These are phyloP conservation scores for Osmerus mordax DNA, from an alignment of 2,113 vertebrate species.

Conservation along the genomic window DNA sequence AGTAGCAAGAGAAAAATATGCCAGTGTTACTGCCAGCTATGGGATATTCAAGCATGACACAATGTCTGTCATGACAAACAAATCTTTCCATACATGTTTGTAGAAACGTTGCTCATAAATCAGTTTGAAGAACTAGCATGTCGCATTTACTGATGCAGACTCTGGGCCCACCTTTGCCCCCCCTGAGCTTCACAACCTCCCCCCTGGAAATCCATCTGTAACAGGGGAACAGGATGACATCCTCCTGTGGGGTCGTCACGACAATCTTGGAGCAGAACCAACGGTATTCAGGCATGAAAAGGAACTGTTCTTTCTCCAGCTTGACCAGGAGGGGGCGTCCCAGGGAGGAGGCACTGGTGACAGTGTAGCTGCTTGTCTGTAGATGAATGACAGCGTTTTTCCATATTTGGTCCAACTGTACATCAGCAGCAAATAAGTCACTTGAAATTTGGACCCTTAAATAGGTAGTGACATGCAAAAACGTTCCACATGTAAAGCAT, in stretches of 20 bases:
- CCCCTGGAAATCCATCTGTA: slow-evolving; percentile 65
- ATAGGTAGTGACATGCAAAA: no score
- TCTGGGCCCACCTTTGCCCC: slow-evolving; percentile 57
- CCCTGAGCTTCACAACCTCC: slow-evolving; percentile 53
- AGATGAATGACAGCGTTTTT: not conserved
- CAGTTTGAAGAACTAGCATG: no score
- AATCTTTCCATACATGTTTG: no score
- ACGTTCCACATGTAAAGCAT: no score
- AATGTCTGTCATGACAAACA: no score
- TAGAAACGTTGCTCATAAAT: no score
- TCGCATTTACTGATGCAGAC: not conserved
- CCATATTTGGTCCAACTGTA: no score
- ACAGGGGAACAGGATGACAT: slow-evolving; percentile 60
- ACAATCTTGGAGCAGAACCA: slow-evolving; percentile 67
- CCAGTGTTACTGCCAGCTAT: no score
- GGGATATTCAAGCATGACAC: no score
- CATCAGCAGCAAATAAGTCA: no score
- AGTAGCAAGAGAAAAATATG: no score
- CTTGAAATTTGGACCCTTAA: no score
- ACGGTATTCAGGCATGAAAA: slow-evolving; percentile 48
- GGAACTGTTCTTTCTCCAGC: slow-evolving; percentile 57
- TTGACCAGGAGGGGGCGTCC: slow-evolving; percentile 59
- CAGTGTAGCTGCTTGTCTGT: slow-evolving; percentile 46
- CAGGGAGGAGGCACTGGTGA: slow-evolving; percentile 44
- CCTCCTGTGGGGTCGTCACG: slow-evolving; percentile 57